Percentiles rank a stretch among this genome's conserved stretches.
These are phyloP conservation scores for Tuberolachnus salignus DNA, from an alignment of 2,888 invertebrate genomes.

Conservation along the genomic window DNA sequence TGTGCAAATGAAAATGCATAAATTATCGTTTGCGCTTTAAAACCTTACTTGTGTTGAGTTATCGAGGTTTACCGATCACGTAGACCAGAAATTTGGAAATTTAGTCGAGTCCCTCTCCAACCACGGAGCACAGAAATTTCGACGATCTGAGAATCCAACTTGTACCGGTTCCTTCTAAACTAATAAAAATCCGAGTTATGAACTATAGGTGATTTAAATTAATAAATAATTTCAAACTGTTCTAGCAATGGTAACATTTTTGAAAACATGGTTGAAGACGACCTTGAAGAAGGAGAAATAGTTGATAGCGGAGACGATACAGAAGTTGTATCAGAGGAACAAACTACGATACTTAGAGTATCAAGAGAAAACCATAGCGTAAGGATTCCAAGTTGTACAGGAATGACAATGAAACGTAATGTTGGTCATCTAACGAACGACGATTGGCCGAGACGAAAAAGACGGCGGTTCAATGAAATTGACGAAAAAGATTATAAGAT, in stretches of 20 bases:
- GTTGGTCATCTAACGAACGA: slow-evolving; percentile 34
- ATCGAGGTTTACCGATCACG: too few relatives aligned
- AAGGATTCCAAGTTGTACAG: slow-evolving; percentile 34
- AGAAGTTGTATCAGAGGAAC: slow-evolving; percentile 26
- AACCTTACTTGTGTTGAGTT: too few relatives aligned
- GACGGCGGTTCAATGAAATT: slow-evolving; percentile 41
- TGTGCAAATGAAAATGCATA: too few relatives aligned
- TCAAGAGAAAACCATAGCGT: slow-evolving; percentile 27
- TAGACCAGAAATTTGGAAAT: too few relatives aligned
- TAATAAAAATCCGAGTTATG: not conserved
- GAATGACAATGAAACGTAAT: slow-evolving; percentile 42
- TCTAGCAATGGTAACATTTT: slow-evolving; percentile 58
- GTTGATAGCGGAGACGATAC: slow-evolving; percentile 71
- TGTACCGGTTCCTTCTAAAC: not conserved
- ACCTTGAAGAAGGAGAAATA: slow-evolving; percentile 87
- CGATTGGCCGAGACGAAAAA: slow-evolving; percentile 50
- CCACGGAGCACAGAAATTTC: too few relatives aligned
- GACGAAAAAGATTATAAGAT: slow-evolving; percentile 46
- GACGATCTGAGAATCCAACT: too few relatives aligned
- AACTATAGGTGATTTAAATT: slow-evolving; percentile 1
- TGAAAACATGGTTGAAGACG: slow-evolving; percentile 64
- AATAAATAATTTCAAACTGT: too few relatives aligned
- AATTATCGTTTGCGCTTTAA: too few relatives aligned
- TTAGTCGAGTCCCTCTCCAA: too few relatives aligned
- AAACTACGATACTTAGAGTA: slow-evolving; percentile 19